These are phyloP conservation scores for Triplophysa bombifrons DNA, from an alignment of 2,797 vertebrate genomes.

Conservation along the genomic window DNA sequence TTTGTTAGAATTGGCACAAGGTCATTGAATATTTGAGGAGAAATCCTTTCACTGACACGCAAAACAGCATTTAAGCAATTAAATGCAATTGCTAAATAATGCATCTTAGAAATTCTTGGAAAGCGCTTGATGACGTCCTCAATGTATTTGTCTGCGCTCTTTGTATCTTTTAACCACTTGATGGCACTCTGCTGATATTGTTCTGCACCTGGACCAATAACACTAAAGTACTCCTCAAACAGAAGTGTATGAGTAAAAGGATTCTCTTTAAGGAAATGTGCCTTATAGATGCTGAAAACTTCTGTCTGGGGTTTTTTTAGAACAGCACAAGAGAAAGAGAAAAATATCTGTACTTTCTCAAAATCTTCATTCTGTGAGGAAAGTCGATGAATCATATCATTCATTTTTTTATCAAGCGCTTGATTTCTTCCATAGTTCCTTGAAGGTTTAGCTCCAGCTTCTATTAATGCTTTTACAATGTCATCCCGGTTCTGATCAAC, in stretches of 20 bases:
- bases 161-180: slow-evolving; percentile 61
- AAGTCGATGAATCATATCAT: slow-evolving; percentile 29
- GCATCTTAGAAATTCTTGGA: slow-evolving; percentile 29
- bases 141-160: slow-evolving; percentile 54
- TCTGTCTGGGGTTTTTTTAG: fast-evolving
- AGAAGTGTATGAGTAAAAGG: slow-evolving; percentile 40
- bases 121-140: slow-evolving; percentile 49
- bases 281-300: slow-evolving; percentile 34
- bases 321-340: neutral
- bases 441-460: slow-evolving; percentile 42
- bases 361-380: slow-evolving; percentile 31
- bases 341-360: slow-evolving; percentile 19
- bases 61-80: slow-evolving; percentile 33
- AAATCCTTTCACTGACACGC: slow-evolving; percentile 56
- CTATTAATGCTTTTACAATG: slow-evolving; percentile 45
- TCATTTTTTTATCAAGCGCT: slow-evolving; percentile 18
- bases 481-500: slow-evolving; percentile 35
- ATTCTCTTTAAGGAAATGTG: slow-evolving; percentile 59
- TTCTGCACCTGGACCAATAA: fast-evolving
- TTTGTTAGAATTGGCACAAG: slow-evolving; percentile 53
- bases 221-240: slow-evolving; percentile 44
- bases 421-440: fast-evolving
- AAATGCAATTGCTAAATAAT: too few relatives aligned
- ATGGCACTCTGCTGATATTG: slow-evolving; percentile 50
- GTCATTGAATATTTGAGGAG: slow-evolving; percentile 38